Conservation (phyloP, 2,888 invertebrate genomes). For the Melinaea menophilus region DNA sequence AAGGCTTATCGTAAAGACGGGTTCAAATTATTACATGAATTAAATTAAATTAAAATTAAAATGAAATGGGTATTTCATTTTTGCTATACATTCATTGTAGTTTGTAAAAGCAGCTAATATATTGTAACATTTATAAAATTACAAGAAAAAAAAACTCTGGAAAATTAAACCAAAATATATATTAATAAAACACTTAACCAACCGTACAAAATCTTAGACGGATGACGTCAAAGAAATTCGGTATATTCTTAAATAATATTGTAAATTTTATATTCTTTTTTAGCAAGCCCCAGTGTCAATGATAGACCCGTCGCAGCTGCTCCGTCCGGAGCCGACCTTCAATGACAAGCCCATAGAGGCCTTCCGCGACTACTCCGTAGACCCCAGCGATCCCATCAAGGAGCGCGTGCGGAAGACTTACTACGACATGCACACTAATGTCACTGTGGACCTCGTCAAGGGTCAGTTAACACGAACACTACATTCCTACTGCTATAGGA, state of each 20-base stretch:
- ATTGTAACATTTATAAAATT: no score
- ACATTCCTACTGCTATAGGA: no score
- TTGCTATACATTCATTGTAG: no score
- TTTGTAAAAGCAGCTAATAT: no score
- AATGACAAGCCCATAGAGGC: conserved; percentile 84
- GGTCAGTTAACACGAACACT: conserved; percentile 41
- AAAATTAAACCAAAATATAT: no score
- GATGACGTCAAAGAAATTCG: not conserved
- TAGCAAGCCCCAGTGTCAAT: conserved; percentile 55
- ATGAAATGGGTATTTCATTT: no score
- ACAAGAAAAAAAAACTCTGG: no score
- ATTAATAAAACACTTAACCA: no score
- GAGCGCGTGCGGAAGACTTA: conserved; percentile 91
- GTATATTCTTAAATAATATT: not conserved
- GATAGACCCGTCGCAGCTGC: conserved; percentile 79
- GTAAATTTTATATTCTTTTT: conserved; percentile 7
- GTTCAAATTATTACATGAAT: no score
- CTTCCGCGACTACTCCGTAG: conserved; percentile 88
- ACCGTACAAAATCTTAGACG: no score
- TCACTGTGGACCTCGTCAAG: conserved; percentile 92
- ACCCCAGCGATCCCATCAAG: conserved; percentile 85
- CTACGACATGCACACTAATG: conserved; percentile 90
- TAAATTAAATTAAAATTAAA: no score
- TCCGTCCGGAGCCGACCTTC: conserved; percentile 86
- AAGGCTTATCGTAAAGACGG: no score